Evolutionary conservation across 1,140 invertebrate genomes (phyloP).

Genomic region (Hyles vespertilio): DNA sequence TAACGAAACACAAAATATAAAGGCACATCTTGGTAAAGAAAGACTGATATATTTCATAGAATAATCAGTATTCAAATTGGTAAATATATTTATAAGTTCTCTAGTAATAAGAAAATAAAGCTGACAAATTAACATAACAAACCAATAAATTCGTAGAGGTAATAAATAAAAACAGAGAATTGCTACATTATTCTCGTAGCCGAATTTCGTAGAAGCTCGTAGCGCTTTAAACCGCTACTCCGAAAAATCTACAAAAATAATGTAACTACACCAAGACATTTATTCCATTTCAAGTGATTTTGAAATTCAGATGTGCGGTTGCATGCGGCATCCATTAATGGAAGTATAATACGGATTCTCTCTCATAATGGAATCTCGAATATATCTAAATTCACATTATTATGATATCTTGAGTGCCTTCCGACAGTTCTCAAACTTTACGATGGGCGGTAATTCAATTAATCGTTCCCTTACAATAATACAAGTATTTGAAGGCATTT

Average conservation of each 20-base stretch:
- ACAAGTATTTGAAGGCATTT: neutral
- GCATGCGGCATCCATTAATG: slow-evolving; percentile 47
- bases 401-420: slow-evolving; percentile 38
- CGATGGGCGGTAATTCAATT: slow-evolving; percentile 14
- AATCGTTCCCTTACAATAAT: slow-evolving; percentile 3
- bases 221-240: no score
- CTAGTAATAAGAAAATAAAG: no score
- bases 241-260: neutral
- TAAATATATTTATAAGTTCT: no score
- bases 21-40: no score
- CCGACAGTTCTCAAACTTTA: slow-evolving; percentile 18
- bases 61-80: no score
- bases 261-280: slow-evolving; percentile 27
- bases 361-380: slow-evolving; percentile 51
- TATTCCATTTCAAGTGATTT: slow-evolving; percentile 59
- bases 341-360: slow-evolving; percentile 55
- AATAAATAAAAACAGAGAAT: no score
- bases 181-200: no score
- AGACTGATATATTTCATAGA: no score
- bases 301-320: slow-evolving; percentile 56
- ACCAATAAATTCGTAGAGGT: no score
- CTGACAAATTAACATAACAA: no score
- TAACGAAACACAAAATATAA: no score
- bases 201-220: no score
- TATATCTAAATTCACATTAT: slow-evolving; percentile 44